Evolutionary conservation across 2,113 vertebrate species (phyloP).

Genomic region (Dolichallabes microphthalmus): DNA sequence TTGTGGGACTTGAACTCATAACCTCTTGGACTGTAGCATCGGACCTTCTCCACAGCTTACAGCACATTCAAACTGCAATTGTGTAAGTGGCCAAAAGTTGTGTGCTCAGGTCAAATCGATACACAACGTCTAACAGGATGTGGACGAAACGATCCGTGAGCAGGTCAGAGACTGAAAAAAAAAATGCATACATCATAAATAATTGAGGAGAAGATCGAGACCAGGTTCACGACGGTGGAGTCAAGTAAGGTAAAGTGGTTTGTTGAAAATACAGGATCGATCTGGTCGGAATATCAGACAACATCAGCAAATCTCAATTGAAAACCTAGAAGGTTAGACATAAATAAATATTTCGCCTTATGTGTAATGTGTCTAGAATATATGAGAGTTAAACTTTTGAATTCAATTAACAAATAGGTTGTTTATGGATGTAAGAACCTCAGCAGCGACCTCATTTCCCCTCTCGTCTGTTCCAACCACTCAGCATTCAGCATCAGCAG

Average conservation of each 20-base stretch:
- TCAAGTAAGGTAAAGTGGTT: background rate
- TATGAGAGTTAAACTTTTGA: no score
- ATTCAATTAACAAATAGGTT: no score
- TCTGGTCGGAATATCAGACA: background rate
- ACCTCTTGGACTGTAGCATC: background rate
- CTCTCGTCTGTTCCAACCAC: no score
- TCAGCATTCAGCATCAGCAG: no score
- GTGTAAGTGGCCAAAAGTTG: background rate
- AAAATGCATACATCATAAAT: background rate
- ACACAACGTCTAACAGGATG: background rate
- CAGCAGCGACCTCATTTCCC: no score
- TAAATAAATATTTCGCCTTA: no score
- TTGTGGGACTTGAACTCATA: background rate
- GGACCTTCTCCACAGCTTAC: no score
- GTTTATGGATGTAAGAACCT: no score
- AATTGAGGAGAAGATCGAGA: background rate
- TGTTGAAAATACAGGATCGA: background rate
- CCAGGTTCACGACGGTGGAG: background rate
- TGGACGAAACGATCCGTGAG: background rate
- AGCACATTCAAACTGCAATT: background rate
- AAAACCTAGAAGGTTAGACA: no score
- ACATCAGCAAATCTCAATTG: background rate
- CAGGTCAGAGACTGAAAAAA: background rate
- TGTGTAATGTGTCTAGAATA: no score
- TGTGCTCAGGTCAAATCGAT: slow-evolving; percentile 1